These are phyloP conservation scores for Petrocephalus schoutedeni DNA, from an alignment of 2,797 vertebrate genomes.

Conservation along the genomic window DNA sequence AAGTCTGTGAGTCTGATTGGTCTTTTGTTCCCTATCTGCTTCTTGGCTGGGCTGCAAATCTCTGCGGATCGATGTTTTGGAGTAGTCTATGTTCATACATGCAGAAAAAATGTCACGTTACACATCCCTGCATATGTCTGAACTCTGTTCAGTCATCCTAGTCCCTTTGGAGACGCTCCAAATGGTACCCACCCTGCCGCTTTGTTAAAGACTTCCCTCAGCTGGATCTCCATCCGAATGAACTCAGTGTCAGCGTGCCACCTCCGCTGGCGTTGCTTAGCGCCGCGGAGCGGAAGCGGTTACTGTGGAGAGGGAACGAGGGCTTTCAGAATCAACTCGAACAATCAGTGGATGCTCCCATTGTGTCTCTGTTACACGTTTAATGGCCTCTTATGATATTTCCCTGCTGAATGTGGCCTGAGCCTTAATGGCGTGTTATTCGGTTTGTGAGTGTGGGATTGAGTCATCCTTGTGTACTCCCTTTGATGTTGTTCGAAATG, in stretches of 20 bases:
- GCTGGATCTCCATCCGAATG: constrained; percentile 1
- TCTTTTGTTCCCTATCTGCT: background rate
- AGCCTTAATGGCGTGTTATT: constrained; percentile 15
- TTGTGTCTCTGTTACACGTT: constrained; percentile 10
- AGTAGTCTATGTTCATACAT: background rate
- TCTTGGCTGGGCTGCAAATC: background rate
- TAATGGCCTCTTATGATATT: constrained; percentile 21
- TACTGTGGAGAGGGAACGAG: constrained; percentile 4
- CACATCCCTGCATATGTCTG: background rate
- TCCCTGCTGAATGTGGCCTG: background rate
- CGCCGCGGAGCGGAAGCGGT: background rate
- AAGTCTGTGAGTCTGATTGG: background rate
- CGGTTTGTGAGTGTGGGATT: constrained; percentile 13
- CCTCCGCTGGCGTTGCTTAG: constrained; percentile 5
- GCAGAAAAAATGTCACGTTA: background rate
- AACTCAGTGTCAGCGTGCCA: background rate
- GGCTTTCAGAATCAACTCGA: constrained; percentile 16
- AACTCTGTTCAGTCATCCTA: background rate
- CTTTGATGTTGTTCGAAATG: constrained; percentile 12
- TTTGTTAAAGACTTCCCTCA: constrained; percentile 6
- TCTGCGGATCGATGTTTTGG: background rate
- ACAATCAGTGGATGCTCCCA: constrained; percentile 12
- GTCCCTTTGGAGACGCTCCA: background rate
- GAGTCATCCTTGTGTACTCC: background rate
- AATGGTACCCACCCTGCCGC: background rate